Evolutionary conservation across 2,888 invertebrate genomes (phyloP).

Genomic region (Andrena hattorfiana): DNA sequence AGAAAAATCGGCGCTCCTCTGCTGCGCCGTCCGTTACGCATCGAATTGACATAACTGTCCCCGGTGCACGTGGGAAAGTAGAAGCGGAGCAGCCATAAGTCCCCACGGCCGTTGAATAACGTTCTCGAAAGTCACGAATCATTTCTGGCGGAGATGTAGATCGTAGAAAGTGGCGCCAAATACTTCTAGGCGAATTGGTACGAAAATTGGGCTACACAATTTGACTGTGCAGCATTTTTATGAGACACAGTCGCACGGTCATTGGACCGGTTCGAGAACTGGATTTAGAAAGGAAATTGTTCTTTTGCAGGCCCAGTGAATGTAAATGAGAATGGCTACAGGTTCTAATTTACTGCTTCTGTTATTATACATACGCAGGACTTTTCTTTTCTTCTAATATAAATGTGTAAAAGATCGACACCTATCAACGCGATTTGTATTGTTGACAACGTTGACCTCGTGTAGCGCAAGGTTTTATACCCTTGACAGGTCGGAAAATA

Average conservation of each 20-base stretch:
- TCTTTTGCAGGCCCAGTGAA: too few relatives aligned
- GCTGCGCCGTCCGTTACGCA: slow-evolving; percentile 34
- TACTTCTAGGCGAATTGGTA: not conserved
- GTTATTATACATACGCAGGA: too few relatives aligned
- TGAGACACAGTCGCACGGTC: slow-evolving; percentile 5
- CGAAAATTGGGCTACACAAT: not conserved
- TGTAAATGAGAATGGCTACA: not conserved
- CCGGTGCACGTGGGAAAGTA: slow-evolving; percentile 53
- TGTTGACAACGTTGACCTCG: too few relatives aligned
- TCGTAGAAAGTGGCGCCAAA: not conserved
- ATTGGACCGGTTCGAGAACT: slow-evolving; percentile 10
- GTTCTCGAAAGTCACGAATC: slow-evolving; percentile 10
- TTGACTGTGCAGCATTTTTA: not conserved
- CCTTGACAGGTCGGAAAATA: too few relatives aligned
- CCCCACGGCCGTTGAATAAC: slow-evolving; percentile 17
- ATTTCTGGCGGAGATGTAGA: not conserved
- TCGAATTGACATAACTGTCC: slow-evolving; percentile 54
- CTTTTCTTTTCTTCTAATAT: too few relatives aligned
- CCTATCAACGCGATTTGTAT: too few relatives aligned
- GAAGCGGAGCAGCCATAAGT: slow-evolving; percentile 3
- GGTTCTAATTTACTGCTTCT: not conserved
- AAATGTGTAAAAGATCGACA: too few relatives aligned
- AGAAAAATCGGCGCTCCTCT: slow-evolving; percentile 58
- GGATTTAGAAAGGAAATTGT: not conserved
- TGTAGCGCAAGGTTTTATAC: too few relatives aligned